phyloP scores from a whole-genome alignment of 2,888 invertebrate species.

The Cantharis rufa region DNA sequence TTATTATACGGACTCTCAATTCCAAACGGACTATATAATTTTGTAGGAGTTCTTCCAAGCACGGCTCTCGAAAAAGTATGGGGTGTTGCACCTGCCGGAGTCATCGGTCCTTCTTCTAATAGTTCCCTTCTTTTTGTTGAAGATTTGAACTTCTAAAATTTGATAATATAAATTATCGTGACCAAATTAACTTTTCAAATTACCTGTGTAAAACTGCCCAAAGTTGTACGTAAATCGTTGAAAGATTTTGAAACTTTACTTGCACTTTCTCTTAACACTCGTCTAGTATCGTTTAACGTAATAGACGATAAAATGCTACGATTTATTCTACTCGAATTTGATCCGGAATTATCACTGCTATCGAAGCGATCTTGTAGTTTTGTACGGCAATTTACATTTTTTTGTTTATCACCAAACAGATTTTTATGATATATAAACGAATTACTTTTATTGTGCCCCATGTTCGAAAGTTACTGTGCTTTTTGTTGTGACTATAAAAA shows the following conservation, averaged over 20 bases:
- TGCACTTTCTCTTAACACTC: conserved; percentile 67
- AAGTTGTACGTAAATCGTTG: conserved; percentile 66
- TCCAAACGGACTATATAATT: conserved; percentile 76
- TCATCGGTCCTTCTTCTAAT: conserved; percentile 60
- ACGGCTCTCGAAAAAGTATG: conserved; percentile 57
- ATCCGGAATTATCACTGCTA: conserved; percentile 31
- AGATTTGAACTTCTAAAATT: conserved; percentile 58
- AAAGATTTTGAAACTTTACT: conserved; percentile 71
- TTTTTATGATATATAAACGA: not conserved
- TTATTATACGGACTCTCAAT: conserved; percentile 66
- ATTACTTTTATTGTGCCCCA: not conserved
- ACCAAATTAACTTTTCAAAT: not conserved
- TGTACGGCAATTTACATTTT: conserved; percentile 41
- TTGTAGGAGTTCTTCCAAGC: conserved; percentile 71
- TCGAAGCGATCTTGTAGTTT: conserved; percentile 50
- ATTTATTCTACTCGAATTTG: conserved; percentile 34
- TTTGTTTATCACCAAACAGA: conserved; percentile 5
- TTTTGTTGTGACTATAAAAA: not conserved
- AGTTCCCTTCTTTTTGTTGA: conserved; percentile 61
- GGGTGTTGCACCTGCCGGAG: conserved; percentile 57
- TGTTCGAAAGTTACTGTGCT: not conserved
- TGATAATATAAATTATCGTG: conserved; percentile 5
- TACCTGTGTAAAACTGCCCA: conserved; percentile 72
- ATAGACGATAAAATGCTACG: conserved; percentile 51
- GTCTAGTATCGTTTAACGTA: conserved; percentile 66